These are phyloP conservation scores for Synanthedon tipuliformis DNA, from an alignment of 2,888 invertebrate species.

Conservation along the genomic window DNA sequence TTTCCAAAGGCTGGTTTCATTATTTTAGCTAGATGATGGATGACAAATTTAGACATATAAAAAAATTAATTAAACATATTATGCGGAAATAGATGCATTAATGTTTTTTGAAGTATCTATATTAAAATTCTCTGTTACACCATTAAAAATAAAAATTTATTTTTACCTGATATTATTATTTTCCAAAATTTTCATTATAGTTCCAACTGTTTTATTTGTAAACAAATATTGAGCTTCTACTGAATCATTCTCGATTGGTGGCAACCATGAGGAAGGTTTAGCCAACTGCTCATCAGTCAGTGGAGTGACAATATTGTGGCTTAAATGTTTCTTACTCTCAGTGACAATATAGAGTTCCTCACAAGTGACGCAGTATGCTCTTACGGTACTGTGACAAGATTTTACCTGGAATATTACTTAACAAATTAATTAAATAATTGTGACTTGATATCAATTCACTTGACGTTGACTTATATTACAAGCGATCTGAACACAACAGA, in stretches of 20 bases:
- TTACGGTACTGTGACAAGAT: slow-evolving; percentile 41
- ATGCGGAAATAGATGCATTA: not conserved
- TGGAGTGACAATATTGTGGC: slow-evolving; percentile 66
- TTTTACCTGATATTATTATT: slow-evolving; percentile 70
- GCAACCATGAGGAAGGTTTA: slow-evolving; percentile 76
- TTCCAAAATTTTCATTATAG: slow-evolving; percentile 73
- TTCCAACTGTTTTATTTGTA: slow-evolving; percentile 73
- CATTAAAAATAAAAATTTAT: not conserved
- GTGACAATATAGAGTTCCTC: slow-evolving; percentile 59
- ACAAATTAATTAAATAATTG: too few species aligned
- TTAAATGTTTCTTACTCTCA: slow-evolving; percentile 56
- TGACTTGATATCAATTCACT: too few species aligned
- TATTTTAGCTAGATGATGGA: too few species aligned
- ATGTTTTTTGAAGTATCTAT: not conserved
- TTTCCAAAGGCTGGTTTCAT: too few species aligned
- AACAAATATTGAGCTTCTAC: slow-evolving; percentile 92
- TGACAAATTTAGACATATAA: not conserved
- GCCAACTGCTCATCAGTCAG: slow-evolving; percentile 70
- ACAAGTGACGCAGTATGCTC: slow-evolving; percentile 76
- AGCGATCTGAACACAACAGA: too few species aligned
- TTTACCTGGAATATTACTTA: slow-evolving; percentile 38
- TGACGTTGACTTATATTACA: too few species aligned
- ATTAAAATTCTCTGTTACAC: not conserved
- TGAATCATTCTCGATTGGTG: slow-evolving; percentile 78
- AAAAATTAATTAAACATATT: not conserved